Base-by-base conservation (phyloP, 2,888 invertebrate species). In the Saturnia pavonia region DNA sequence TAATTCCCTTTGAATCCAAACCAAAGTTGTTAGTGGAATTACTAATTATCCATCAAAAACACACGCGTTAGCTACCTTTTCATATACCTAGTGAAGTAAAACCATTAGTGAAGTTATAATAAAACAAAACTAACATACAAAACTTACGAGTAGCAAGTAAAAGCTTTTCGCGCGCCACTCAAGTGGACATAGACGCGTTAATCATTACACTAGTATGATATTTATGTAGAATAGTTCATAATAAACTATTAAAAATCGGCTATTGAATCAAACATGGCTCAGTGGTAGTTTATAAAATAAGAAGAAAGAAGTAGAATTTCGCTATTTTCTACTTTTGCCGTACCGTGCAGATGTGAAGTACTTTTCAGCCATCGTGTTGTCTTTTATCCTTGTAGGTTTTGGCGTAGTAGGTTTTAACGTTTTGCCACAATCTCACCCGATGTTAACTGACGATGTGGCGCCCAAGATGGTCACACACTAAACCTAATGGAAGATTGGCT, bases 131-230 rank as follows among this genome's bases (percentile, higher is more conserved):
- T 27, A 34, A 71, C 70, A 70, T 72, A 67, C 68, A 71, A 70
- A 76, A 78, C 73, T 76, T 77, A 72, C 65, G 73, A 70, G 72
- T 67, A 77, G 75, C 77, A 78, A 76, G 78, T 75, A 74, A 76
- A 80, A 74, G 77, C 78, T 80, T 77, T 80, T 77, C 69, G 74
- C 27, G 19, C 19, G 43, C 40, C 57, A 43, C 43, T n/a, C 51
- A 25, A 25, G 54, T 54, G 27, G 54, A 27, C 65, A 22, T 9
- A n/a, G 60, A 22, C 22, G 34, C 51, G 65, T 22, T 65, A 57
- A 51, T 67, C 67, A 65, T 16, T 8, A 34, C 63, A 16, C 40
- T 60, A 60, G 4, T 27, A 25, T 25, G 27, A 22, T 54, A 27
- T 60, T 27, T 60, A 27, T 25, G 16, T 27, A 12, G 11, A 60